Conservation (phyloP, 2,888 invertebrate genomes). For the Homarus gammarus region DNA sequence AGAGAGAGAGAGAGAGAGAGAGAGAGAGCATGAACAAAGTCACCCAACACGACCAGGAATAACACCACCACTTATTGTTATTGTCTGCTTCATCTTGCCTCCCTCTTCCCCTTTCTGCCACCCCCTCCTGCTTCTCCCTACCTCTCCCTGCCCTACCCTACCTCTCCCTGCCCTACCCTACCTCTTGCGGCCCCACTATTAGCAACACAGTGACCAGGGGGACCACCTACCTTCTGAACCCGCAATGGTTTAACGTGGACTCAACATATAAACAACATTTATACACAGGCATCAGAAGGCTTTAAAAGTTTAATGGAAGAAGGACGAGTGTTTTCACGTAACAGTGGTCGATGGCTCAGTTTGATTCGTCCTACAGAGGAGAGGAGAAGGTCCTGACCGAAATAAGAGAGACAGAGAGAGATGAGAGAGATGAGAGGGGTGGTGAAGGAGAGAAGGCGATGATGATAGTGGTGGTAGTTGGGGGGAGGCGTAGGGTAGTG, state of each 20-base stretch:
- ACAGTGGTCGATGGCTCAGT: slow-evolving; percentile 8
- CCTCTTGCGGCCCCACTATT: too few species aligned
- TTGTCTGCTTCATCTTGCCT: too few species aligned
- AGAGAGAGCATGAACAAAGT: background rate
- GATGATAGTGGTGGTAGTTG: background rate
- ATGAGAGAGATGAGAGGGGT: too few species aligned
- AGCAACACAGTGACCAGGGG: too few species aligned
- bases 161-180: too few species aligned
- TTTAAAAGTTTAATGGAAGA: background rate
- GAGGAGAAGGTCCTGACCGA: background rate
- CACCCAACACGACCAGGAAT: too few species aligned
- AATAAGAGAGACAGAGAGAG: background rate
- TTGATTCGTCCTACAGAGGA: background rate
- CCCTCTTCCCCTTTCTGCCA: too few species aligned
- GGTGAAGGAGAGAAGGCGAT: background rate
- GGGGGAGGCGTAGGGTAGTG: slow-evolving; percentile 32
- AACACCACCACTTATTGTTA: too few species aligned
- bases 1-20: slow-evolving; percentile 6
- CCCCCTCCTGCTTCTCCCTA: too few species aligned
- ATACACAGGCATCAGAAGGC: background rate
- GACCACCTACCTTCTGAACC: too few species aligned
- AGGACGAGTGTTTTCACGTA: background rate
- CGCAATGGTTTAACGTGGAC: background rate
- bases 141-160: too few species aligned
- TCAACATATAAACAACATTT: background rate